Percentiles rank a stretch among this genome's conserved stretches.
These are phyloP conservation scores for Myotis lucifugus DNA, from an alignment of 2,113 vertebrate genomes.

Conservation along the genomic window DNA sequence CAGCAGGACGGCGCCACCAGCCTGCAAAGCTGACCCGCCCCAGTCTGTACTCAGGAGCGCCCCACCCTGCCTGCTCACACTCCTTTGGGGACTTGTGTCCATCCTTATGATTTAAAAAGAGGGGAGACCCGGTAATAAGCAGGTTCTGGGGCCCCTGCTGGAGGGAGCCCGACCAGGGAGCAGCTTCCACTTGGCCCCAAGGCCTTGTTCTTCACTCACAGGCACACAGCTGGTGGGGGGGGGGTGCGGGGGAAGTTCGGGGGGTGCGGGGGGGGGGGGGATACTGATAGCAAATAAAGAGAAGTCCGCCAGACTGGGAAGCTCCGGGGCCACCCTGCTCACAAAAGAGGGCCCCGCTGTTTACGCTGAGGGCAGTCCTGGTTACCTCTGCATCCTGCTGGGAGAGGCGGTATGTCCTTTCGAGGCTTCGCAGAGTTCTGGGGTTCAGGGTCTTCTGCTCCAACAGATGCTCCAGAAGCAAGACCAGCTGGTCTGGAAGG, in stretches of 20 bases:
- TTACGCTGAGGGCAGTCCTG: background rate
- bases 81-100: background rate
- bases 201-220: background rate
- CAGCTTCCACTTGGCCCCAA: background rate
- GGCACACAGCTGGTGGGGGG: background rate
- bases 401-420: conserved; percentile 87
- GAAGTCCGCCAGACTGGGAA: background rate
- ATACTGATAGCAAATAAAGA: background rate
- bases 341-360: rapidly evolving
- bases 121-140: background rate
- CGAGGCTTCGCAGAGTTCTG: conserved; percentile 84
- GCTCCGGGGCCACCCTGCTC: background rate
- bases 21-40: background rate
- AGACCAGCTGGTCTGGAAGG: conserved; percentile 92
- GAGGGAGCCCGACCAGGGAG: background rate
- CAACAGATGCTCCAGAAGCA: conserved; percentile 94
- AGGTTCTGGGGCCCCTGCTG: background rate
- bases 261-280: rapidly evolving
- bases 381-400: conserved; percentile 94
- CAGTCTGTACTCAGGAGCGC: background rate
- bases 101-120: background rate
- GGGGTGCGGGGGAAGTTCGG: rapidly evolving
- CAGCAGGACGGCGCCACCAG: background rate
- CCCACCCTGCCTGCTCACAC: background rate
- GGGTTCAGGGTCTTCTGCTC: conserved; percentile 88